Percentiles rank a stretch among this genome's conserved stretches.
These are phyloP conservation scores for Pelodiscus sinensis DNA, from an alignment of 2,113 vertebrate species.

Conservation along the genomic window DNA sequence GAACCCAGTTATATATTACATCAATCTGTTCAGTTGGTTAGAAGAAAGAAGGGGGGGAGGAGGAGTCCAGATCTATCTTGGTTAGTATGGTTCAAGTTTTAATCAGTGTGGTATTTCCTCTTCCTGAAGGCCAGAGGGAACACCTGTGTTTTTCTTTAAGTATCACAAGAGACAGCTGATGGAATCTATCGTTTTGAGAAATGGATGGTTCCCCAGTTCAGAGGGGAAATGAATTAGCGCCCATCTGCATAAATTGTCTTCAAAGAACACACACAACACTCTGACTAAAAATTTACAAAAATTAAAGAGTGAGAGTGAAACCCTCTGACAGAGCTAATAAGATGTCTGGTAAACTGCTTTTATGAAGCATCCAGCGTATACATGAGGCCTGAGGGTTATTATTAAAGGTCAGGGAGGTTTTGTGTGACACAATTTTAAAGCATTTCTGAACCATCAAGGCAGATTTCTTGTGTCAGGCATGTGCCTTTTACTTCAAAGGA, in stretches of 20 bases:
- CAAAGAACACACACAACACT: neutral
- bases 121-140: constrained; percentile 52
- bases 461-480: neutral
- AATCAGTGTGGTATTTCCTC: constrained; percentile 76
- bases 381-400: neutral
- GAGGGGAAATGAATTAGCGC: neutral
- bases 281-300: neutral
- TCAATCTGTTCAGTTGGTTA: neutral
- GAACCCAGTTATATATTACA: neutral
- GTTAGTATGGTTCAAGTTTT: constrained; percentile 39
- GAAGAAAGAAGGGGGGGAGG: accelerated
- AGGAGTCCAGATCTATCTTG: constrained; percentile 38
- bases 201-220: neutral
- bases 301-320: neutral
- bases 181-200: neutral
- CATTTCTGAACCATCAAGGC: constrained; percentile 2
- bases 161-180: constrained; percentile 29
- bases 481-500: constrained; percentile 9
- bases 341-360: neutral
- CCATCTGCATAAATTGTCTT: constrained; percentile 34
- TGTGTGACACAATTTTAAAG: constrained; percentile 1
- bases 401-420: neutral
- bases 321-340: neutral
- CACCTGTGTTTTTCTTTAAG: constrained; percentile 73
- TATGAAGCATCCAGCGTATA: neutral